Evolutionary conservation across 2,888 invertebrate species (phyloP).

Genomic region (Stomorhina lunata): DNA sequence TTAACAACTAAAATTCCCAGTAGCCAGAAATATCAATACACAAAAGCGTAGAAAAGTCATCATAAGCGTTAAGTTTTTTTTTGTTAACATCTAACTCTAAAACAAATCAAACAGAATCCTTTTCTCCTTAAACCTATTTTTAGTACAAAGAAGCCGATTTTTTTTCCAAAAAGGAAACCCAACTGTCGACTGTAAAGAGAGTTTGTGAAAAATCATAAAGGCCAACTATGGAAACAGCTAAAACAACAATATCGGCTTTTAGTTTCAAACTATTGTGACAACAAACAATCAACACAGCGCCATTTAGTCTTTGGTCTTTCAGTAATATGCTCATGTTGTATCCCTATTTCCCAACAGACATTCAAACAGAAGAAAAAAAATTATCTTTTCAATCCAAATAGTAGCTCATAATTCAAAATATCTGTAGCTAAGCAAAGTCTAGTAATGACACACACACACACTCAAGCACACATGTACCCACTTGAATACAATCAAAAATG

Average conservation of each 20-base stretch:
- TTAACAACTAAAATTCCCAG: background rate
- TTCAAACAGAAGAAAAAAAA: background rate
- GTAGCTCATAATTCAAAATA: constrained; percentile 42
- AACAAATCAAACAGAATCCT: background rate
- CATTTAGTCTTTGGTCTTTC: constrained; percentile 35
- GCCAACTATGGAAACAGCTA: background rate
- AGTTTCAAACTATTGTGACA: constrained; percentile 21
- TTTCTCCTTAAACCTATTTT: constrained; percentile 11
- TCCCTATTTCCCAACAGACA: background rate
- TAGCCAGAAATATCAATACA: background rate
- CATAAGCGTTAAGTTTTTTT: background rate
- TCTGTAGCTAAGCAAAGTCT: background rate
- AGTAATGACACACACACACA: no score
- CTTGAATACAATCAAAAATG: background rate
- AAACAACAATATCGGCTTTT: constrained; percentile 9
- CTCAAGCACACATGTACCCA: no score
- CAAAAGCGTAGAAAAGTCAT: background rate
- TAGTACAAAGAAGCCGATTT: background rate
- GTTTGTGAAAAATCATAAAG: background rate
- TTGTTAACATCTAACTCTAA: background rate
- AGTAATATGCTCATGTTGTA: background rate
- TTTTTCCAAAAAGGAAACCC: background rate
- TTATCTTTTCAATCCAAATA: constrained; percentile 5
- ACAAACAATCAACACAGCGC: constrained; percentile 20
- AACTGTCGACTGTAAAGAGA: background rate